Evolutionary conservation across 2,888 invertebrate genomes (phyloP).

Genomic region (Spisula subtruncata): DNA sequence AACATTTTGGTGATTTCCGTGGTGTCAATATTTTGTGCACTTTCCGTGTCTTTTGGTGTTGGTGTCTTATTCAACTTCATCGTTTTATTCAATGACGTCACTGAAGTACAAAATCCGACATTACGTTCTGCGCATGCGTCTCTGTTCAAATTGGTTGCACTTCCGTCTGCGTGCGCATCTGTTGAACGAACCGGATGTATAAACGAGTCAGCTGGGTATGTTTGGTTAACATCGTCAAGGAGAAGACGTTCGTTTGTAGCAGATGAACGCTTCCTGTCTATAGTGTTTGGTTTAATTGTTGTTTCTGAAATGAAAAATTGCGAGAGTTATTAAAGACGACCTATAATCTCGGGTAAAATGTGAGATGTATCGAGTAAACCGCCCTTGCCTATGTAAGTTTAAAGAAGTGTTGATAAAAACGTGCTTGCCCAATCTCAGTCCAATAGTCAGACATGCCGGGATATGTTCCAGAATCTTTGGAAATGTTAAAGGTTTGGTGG

Average conservation of each 20-base stretch:
- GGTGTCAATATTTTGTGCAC: conserved; percentile 65
- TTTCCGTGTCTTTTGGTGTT: neutral
- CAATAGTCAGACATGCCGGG: too few relatives aligned
- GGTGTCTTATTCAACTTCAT: neutral
- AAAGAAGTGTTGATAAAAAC: too few relatives aligned
- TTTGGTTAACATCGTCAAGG: neutral
- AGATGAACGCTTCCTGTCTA: neutral
- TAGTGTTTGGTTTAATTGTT: neutral
- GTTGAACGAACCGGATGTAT: neutral
- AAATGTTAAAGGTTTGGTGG: too few relatives aligned
- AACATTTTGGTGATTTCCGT: conserved; percentile 75
- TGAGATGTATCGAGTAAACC: too few relatives aligned
- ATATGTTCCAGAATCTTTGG: too few relatives aligned
- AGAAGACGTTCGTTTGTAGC: conserved; percentile 5
- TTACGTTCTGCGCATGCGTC: neutral
- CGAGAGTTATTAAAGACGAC: neutral
- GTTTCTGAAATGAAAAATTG: neutral
- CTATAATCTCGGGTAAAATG: too few relatives aligned
- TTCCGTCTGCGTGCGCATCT: neutral
- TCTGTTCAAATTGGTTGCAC: neutral
- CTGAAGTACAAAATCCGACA: neutral
- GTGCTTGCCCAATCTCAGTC: too few relatives aligned
- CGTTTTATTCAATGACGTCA: neutral
- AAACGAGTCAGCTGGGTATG: neutral
- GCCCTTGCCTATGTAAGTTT: too few relatives aligned